phyloP scores from a whole-genome alignment of 2,888 invertebrate genomes.

The Cataglyphis cursor region DNA sequence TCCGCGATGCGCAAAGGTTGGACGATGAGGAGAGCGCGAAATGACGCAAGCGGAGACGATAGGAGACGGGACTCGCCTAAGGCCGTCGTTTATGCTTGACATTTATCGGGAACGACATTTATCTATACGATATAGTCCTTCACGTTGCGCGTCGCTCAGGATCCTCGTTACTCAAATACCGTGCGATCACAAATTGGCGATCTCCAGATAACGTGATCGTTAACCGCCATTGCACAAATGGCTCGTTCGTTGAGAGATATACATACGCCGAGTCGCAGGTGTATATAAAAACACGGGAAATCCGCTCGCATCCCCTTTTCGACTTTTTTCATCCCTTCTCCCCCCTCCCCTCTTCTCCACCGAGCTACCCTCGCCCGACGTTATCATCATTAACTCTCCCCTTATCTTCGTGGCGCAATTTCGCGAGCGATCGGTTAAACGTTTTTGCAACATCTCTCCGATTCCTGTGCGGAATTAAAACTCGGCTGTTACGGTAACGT shows the following conservation, averaged over 20 bases:
- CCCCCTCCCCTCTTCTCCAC: background rate
- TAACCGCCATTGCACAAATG: conserved; percentile 51
- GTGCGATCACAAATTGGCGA: conserved; percentile 67
- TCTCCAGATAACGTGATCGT: conserved; percentile 58
- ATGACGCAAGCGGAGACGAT: conserved; percentile 57
- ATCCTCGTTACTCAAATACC: conserved; percentile 70
- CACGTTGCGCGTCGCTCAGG: conserved; percentile 55
- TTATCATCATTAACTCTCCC: conserved; percentile 31
- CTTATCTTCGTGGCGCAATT: conserved; percentile 29
- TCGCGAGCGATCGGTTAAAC: conserved; percentile 20
- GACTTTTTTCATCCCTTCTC: background rate
- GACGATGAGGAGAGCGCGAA: conserved; percentile 58
- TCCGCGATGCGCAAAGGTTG: conserved; percentile 34
- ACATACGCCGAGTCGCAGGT: conserved; percentile 3
- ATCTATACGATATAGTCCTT: conserved; percentile 68
- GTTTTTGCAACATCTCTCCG: conserved; percentile 28
- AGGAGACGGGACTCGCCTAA: conserved; percentile 67
- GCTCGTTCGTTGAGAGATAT: conserved; percentile 16
- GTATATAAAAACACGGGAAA: conserved; percentile 34
- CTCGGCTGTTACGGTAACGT: background rate
- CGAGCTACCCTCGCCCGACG: background rate
- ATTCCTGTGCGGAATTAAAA: conserved; percentile 8
- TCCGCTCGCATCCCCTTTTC: background rate
- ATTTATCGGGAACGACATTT: conserved; percentile 77
- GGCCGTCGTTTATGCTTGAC: conserved; percentile 75